These are phyloP conservation scores for Nyctibius grandis DNA, from an alignment of 2,797 vertebrate species.

Conservation along the genomic window DNA sequence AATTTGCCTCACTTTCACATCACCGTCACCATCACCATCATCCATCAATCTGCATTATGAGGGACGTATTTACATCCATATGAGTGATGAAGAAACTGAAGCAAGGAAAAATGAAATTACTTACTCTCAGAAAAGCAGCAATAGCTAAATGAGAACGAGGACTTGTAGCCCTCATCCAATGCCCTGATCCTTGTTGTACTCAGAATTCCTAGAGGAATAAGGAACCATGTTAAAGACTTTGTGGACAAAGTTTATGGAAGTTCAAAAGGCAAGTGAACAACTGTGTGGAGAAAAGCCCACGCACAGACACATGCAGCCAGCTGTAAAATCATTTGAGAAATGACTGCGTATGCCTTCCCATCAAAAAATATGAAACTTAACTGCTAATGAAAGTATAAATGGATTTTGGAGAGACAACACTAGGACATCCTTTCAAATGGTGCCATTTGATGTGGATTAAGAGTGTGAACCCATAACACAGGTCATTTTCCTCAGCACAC, in stretches of 20 bases:
- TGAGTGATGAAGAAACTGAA: neutral
- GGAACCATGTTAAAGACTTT: neutral
- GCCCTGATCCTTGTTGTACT: neutral
- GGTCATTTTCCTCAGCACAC: neutral
- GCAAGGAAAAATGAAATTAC: neutral
- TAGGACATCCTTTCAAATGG: neutral
- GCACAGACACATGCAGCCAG: rapidly evolving
- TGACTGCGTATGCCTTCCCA: neutral
- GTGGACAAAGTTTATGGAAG: neutral
- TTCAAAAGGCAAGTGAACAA: neutral
- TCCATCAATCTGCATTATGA: neutral
- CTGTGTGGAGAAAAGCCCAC: rapidly evolving
- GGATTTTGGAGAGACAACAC: neutral
- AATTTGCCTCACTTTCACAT: neutral
- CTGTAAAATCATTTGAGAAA: neutral
- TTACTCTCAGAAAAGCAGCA: neutral
- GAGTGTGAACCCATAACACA: neutral
- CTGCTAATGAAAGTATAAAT: neutral
- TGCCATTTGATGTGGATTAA: neutral
- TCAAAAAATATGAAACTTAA: neutral
- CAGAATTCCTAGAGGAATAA: neutral
- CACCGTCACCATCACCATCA: too few relatives aligned
- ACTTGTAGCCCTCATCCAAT: neutral
- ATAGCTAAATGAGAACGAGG: neutral
- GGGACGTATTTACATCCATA: neutral